phyloP scores from a whole-genome alignment of 2,113 vertebrate species.

The Callionymus lyra region DNA sequence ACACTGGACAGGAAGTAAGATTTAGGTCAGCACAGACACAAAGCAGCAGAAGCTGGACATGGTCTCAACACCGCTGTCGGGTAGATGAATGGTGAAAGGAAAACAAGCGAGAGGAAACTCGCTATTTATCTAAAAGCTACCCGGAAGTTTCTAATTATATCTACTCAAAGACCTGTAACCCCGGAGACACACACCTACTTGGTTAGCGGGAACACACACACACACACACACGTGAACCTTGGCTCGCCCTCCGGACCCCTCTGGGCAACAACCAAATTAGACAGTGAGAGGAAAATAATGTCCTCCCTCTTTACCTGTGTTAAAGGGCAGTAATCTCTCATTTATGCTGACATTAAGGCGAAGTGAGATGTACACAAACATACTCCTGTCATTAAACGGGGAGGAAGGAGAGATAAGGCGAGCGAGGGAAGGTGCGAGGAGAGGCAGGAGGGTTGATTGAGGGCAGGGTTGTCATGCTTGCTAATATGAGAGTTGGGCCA shows the following conservation, averaged over 20 bases:
- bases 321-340: slow-evolving; percentile 68
- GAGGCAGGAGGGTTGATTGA: slow-evolving; percentile 39
- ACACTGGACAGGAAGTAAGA: slow-evolving; percentile 49
- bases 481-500: slow-evolving; percentile 40
- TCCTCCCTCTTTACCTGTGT: slow-evolving; percentile 35
- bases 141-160: slow-evolving; percentile 65
- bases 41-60: slow-evolving; percentile 44
- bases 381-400: slow-evolving; percentile 68
- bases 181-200: slow-evolving; percentile 28
- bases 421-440: slow-evolving; percentile 11
- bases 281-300: slow-evolving; percentile 53
- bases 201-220: slow-evolving; percentile 1
- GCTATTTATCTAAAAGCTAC: slow-evolving; percentile 48
- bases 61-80: slow-evolving; percentile 29
- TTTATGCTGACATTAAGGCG: slow-evolving; percentile 58
- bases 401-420: slow-evolving; percentile 1
- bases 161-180: slow-evolving; percentile 49
- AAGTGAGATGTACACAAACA: slow-evolving; percentile 51
- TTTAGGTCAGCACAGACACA: slow-evolving; percentile 38
- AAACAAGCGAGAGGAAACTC: slow-evolving; percentile 41
- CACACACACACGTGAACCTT: slow-evolving; percentile 32
- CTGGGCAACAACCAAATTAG: slow-evolving; percentile 70
- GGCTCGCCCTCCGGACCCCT: slow-evolving; percentile 31
- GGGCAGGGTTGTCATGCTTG: slow-evolving; percentile 43
- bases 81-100: slow-evolving; percentile 48